Evolutionary conservation across 2,888 invertebrate species (phyloP), one percentile per base, ranked within the genome.

Genomic region (Nebria brevicollis): DNA sequence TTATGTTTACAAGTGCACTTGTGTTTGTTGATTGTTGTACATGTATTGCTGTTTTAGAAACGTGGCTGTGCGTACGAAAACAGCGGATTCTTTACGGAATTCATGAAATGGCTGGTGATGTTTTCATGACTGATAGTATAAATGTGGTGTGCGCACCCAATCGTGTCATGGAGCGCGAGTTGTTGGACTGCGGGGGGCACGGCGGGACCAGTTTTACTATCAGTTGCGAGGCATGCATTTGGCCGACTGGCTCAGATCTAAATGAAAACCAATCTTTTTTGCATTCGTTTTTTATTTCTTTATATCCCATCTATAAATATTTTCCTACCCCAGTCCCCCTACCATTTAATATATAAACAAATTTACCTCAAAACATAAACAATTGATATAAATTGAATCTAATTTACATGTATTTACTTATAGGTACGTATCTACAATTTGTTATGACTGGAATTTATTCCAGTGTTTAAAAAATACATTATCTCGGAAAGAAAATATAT

Each of bases 121-220:
- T 83, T 83, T 83, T 83, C 82, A 76, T 82, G 82, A 79, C 72
- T 75, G 83, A 73, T 83, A 83, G 83, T 83, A 83, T 75, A 66
- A 25, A 66, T 68, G 64, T 66, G 72, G 34, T 41, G 82, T 81
- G 83, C 83, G 82, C 82, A 83, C 74, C 78, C 75, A 26, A 54
- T 75, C 54, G 20, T 54, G 75, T 15, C 74, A 72, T 43, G 43
- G 64, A 68, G 26, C 70, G 64, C 11, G 77, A 65, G 77, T 66
- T 78, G n/a, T 41, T 7, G 78, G 20, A 34, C 66, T 68, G 80
- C 66, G 65, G 25, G 68, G 64, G 75, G 41, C 75, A 73, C 20
- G 73, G 8, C 65, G 41, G 15, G 65, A 54, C 26, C 13, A 41
- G 42, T 64, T 73, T 41, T 43, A 73, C 43, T 73, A 73, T 73